These are phyloP conservation scores for Cephus pygmeus DNA, from an alignment of 2,888 invertebrate genomes.

Conservation along the genomic window DNA sequence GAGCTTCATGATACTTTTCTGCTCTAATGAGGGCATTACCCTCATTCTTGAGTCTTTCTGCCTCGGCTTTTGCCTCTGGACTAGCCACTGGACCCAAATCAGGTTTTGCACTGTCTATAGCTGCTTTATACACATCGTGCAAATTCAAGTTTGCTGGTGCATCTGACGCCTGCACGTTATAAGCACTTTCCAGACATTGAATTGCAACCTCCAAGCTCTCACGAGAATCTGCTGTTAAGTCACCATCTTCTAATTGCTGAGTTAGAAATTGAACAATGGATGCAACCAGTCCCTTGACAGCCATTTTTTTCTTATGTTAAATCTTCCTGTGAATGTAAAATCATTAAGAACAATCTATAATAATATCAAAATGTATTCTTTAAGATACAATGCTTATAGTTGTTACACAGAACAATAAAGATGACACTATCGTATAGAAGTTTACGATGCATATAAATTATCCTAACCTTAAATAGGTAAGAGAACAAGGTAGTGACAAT, in stretches of 20 bases:
- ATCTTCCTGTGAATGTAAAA: background rate
- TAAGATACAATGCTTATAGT: background rate
- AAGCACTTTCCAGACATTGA: constrained; percentile 94
- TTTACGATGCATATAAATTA: background rate
- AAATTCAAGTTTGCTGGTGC: constrained; percentile 63
- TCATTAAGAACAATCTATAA: background rate
- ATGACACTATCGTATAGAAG: background rate
- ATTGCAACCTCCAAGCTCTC: constrained; percentile 94
- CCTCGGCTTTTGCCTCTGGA: constrained; percentile 73
- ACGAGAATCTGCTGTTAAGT: constrained; percentile 66
- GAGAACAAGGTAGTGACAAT: background rate
- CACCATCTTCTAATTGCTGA: constrained; percentile 68
- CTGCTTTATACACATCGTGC: constrained; percentile 65
- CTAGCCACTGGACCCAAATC: constrained; percentile 57
- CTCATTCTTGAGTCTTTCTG: constrained; percentile 87
- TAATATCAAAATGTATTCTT: background rate
- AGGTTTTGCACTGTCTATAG: constrained; percentile 45
- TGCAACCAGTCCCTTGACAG: constrained; percentile 66
- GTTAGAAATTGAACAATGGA: constrained; percentile 72
- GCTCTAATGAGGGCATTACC: constrained; percentile 92
- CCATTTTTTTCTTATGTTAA: constrained; percentile 40
- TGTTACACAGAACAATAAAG: background rate
- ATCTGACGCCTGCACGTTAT: constrained; percentile 74
- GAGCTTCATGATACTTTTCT: constrained; percentile 83
- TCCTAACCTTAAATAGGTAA: background rate